Base-by-base conservation (phyloP, 2,113 vertebrate genomes). In the Gobius niger region DNA sequence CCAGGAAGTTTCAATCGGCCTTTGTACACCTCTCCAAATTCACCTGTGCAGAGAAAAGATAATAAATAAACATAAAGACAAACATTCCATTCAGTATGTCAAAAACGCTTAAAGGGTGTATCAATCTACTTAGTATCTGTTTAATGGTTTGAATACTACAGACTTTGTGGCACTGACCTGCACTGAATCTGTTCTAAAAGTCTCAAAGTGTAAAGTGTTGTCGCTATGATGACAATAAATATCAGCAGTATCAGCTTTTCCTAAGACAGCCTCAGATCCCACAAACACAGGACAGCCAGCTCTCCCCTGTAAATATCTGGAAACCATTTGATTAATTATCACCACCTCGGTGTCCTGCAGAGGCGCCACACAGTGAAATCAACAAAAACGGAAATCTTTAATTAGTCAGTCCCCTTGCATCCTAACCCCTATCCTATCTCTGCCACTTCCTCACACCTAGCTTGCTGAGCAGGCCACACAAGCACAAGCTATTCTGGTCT, bases 1-100 rank as follows among this genome's bases (percentile, higher is more conserved):
- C 96, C 95, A 0, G 96, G 96, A 24, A 99, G 83, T 86, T 98
- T 99, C 82, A 99, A 89, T 24, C 96, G 96, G 7, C 98, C 98
- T 74, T 98, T 99, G 77, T 98, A 99, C 14, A 99, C 98, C 84
- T 99, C 98, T 47, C 98, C 98, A 81, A 99, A 99, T 86, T 99
- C 98, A 65, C 98, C 98, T 99, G 24, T 34, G 1, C 51, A 89
- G 44, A 9, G 46, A 59, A 72, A 63, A 65, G 5, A 61, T 12
- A 67, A 7, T 63, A 4, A 34, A 34, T 34, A 34, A n/a, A n/a
- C n/a, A n/a, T n/a, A n/a, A n/a, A n/a, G 24, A 3, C 5, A 34
- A 34, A 34, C 24, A 34, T 3, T 34, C 44, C 11, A 1, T 16
- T 46, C 18, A 63, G 1, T 47, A 47, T 24, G 65, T 56, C 68